Percentiles rank a stretch among this genome's conserved stretches.
phyloP scores from a whole-genome alignment of 92 coral and sea anemone genomes.

The Virgularia gustaviana region DNA sequence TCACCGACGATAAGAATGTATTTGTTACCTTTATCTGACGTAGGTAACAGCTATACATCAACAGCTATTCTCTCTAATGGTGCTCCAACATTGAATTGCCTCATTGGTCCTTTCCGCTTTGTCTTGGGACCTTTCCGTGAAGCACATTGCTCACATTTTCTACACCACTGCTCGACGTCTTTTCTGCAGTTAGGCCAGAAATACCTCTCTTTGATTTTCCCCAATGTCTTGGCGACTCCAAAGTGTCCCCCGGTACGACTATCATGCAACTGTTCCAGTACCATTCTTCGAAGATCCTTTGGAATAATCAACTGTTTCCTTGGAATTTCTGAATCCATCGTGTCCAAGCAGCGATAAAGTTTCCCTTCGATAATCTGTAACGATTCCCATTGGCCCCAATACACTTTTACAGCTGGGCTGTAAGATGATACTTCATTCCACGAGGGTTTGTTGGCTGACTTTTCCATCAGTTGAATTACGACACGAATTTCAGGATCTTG shows the following conservation, averaged over 20 bases:
- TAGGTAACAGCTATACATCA: constrained; percentile 38
- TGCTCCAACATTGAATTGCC: constrained; percentile 27
- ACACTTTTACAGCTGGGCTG: constrained; percentile 34
- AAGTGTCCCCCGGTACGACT: constrained; percentile 36
- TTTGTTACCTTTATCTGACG: constrained; percentile 16
- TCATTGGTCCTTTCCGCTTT: constrained; percentile 29
- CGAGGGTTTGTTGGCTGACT: not conserved
- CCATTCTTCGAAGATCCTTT: constrained; percentile 17
- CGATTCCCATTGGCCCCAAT: constrained; percentile 51
- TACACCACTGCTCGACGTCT: constrained; percentile 45
- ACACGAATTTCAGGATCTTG: constrained; percentile 19
- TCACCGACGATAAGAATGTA: constrained; percentile 7
- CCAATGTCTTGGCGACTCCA: constrained; percentile 39
- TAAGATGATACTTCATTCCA: constrained; percentile 30
- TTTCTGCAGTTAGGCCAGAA: constrained; percentile 38
- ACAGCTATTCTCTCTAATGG: constrained; percentile 46
- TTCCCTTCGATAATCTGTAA: constrained; percentile 20
- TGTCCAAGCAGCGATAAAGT: constrained; percentile 26
- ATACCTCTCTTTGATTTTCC: constrained; percentile 31
- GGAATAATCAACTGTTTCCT: constrained; percentile 37
- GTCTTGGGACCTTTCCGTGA: constrained; percentile 36
- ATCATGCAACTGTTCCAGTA: constrained; percentile 29
- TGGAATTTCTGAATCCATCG: constrained; percentile 10
- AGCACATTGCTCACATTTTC: constrained; percentile 42
- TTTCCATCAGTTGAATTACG: constrained; percentile 12